Percentiles rank a stretch among this genome's conserved stretches.
These are phyloP conservation scores for Euleptes europaea DNA, from an alignment of 2,113 vertebrate genomes.

Conservation along the genomic window DNA sequence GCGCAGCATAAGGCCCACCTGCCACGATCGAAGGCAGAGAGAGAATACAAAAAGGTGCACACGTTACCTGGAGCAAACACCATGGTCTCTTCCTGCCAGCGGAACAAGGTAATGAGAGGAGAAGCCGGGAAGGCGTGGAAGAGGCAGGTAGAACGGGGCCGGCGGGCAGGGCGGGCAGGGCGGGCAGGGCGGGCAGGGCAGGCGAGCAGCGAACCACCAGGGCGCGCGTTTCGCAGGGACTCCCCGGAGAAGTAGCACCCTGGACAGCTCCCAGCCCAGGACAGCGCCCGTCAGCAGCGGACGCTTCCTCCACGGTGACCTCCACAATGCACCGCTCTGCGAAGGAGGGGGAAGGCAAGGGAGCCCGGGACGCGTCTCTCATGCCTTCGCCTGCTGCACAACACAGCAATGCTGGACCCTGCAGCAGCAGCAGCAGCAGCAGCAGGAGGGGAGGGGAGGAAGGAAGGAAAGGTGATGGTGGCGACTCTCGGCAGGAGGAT, in stretches of 20 bases:
- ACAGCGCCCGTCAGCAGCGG: constrained; percentile 19
- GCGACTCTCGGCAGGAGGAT: constrained; percentile 62
- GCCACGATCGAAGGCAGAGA: neutral
- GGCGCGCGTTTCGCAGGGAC: constrained; percentile 19
- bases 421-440: constrained; percentile 19
- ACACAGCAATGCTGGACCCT: constrained; percentile 1
- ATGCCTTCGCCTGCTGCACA: constrained; percentile 34
- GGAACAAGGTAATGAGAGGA: neutral
- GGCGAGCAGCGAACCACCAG: no score
- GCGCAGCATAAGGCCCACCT: neutral
- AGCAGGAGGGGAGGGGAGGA: constrained; percentile 29
- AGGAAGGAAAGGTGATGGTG: constrained; percentile 37
- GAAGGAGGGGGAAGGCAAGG: constrained; percentile 44
- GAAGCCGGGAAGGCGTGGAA: neutral
- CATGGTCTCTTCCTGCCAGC: constrained; percentile 65
- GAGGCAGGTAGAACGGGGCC: neutral
- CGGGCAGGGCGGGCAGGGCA: no score
- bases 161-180: no score
- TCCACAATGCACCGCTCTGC: constrained; percentile 67
- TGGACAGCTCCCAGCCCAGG: constrained; percentile 64
- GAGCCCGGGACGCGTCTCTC: constrained; percentile 36
- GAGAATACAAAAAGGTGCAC: constrained; percentile 7
- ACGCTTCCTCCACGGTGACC: constrained; percentile 43
- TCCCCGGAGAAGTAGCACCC: constrained; percentile 38
- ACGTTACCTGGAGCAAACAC: constrained; percentile 81